A percentile compares a stretch with the other conserved stretches of the same genome.
These are phyloP conservation scores for Coleophora flavipennella DNA, from an alignment of 2,888 invertebrate genomes.

Conservation along the genomic window DNA sequence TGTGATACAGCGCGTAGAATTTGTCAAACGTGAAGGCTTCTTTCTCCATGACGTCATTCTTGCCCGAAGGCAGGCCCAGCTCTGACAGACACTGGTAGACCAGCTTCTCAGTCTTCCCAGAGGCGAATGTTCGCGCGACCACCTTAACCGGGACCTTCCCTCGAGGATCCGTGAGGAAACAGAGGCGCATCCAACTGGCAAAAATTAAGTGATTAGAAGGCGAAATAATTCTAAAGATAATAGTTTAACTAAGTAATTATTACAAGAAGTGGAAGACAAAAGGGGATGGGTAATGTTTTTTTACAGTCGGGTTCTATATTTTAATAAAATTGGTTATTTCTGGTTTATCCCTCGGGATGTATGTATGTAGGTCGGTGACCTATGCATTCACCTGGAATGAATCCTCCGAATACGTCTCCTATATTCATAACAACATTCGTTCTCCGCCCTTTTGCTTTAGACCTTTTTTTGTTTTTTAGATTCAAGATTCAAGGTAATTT, in stretches of 20 bases:
- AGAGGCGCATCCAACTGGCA: conserved; percentile 98
- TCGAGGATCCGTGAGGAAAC: conserved; percentile 92
- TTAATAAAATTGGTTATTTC: no score
- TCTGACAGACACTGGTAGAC: conserved; percentile 97
- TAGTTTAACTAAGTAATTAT: no score
- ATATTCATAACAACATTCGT: no score
- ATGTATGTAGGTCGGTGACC: no score
- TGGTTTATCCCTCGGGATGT: no score
- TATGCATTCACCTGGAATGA: no score
- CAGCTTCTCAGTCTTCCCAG: conserved; percentile 99
- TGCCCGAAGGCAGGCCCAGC: conserved; percentile 93
- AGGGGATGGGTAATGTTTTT: no score
- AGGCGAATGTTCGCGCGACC: conserved; percentile 97
- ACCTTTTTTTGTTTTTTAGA: no score
- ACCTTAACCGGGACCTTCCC: conserved; percentile 98
- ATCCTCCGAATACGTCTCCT: no score
- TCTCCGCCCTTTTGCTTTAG: no score
- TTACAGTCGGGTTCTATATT: no score
- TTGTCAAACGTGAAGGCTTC: conserved; percentile 98
- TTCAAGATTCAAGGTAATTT: no score
- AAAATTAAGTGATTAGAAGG: conserved; percentile 17
- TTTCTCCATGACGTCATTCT: conserved; percentile 96
- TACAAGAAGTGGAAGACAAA: not conserved
- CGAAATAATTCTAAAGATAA: not conserved
- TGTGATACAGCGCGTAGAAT: conserved; percentile 98